These are phyloP conservation scores for Salmo trutta DNA, from an alignment of 2,797 vertebrate species.

Conservation along the genomic window DNA sequence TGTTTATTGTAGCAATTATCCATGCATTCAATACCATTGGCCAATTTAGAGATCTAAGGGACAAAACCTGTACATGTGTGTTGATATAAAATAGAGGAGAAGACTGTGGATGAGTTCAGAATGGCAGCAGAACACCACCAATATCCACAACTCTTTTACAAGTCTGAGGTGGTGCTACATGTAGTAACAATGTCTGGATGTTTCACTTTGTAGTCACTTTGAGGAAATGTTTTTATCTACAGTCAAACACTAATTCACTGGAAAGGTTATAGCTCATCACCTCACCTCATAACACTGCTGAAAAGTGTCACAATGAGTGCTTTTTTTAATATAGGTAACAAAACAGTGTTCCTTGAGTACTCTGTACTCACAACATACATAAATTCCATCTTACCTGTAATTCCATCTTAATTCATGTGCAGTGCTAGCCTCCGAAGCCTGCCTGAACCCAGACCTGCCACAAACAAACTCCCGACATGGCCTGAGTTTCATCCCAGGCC, in stretches of 20 bases:
- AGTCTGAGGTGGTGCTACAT: too few species aligned
- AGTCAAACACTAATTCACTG: background rate
- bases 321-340: background rate
- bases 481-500: background rate
- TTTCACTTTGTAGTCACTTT: background rate
- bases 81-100: too few species aligned
- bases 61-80: conserved; percentile 4
- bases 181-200: background rate
- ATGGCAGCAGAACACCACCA: background rate
- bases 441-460: background rate
- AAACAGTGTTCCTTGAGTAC: background rate
- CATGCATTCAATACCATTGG: background rate
- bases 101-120: background rate
- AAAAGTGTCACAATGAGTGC: background rate
- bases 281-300: conserved; percentile 1
- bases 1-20: background rate
- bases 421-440: background rate
- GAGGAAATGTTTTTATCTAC: background rate
- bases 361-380: background rate
- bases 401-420: background rate
- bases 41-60: background rate
- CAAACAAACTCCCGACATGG: background rate
- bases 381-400: background rate
- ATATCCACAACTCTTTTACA: conserved; percentile 1
- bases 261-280: background rate